These are phyloP conservation scores for Neocrepidodera transversa DNA, from an alignment of 2,888 invertebrate genomes.

Conservation along the genomic window DNA sequence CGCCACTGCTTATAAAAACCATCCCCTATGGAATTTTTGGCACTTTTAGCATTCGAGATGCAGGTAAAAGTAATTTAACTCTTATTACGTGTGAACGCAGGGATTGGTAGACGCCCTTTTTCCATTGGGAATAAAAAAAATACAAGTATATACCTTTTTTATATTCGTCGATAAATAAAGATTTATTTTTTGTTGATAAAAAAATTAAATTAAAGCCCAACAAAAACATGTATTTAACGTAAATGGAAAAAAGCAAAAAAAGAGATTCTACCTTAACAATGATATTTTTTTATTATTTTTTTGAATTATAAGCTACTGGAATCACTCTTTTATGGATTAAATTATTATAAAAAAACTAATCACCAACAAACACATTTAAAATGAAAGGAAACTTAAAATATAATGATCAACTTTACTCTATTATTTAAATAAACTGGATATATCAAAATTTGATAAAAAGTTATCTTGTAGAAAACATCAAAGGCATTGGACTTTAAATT, in stretches of 20 bases:
- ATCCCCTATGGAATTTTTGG: conserved; percentile 9
- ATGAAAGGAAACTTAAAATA: too few relatives aligned
- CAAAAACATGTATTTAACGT: background rate
- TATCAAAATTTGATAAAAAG: too few relatives aligned
- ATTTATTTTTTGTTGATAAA: conserved; percentile 7
- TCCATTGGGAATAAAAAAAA: conserved; percentile 2
- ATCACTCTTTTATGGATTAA: too few relatives aligned
- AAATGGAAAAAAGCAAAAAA: background rate
- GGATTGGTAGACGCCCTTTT: conserved; percentile 2
- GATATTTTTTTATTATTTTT: too few relatives aligned
- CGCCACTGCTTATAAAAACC: conserved; percentile 15
- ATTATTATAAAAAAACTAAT: too few relatives aligned
- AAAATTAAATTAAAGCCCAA: conserved; percentile 1
- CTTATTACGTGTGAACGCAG: conserved; percentile 13
- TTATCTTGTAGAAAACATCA: too few relatives aligned
- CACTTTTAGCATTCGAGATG: conserved; percentile 11
- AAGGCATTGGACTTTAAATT: too few relatives aligned
- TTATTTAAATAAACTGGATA: too few relatives aligned
- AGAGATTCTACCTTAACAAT: too few relatives aligned
- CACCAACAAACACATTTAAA: too few relatives aligned
- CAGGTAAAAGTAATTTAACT: conserved; percentile 15
- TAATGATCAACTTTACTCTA: too few relatives aligned
- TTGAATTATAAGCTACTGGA: too few relatives aligned
- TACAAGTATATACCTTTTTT: conserved; percentile 3
- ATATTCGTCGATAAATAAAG: conserved; percentile 6